Base-by-base conservation (phyloP, 2,888 invertebrate genomes). In the Coelogynopora nodosa region DNA sequence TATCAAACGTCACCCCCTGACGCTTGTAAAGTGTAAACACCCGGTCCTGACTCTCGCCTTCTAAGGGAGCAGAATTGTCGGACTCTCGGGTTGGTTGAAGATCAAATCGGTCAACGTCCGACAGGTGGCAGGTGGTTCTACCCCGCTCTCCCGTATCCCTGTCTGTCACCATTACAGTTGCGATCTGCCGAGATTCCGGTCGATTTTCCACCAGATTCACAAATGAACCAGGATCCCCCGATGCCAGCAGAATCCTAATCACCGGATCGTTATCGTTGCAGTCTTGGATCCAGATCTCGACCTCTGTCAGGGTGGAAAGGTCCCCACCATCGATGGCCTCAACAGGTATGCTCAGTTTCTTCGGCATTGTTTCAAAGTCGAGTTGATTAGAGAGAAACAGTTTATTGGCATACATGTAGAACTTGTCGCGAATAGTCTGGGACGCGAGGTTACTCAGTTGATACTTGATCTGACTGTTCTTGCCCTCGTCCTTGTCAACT, bases 201-300 rank as follows among this genome's bases (percentile, higher is more conserved):
- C 29, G 74, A 27, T 85, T 85, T 30, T 67, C 26, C 1, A 27
- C 27, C 85, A 85, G 28, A 27, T 18, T 85, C 2, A 74, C 74
- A 26, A 13, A 74, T 2, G 74, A 74, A 23, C 74, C 74, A 23
- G 74, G 74, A 13, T 74, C 74, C 2, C 74, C 74, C 5, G 74
- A 23, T 5, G 74, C 74, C 10, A 74, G 74, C 18, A 84, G 31
- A 30, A 86, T 30, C 0, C 30, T 84, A 13, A 86, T 86, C 30
- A 30, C 26, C 0, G 86, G 86, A 30, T 80, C 81, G 82, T 86
- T 80, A 26, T 86, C 86, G 31, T 86, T 86, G 30, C 86, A 86
- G 30, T 86, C 86, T 26, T 84, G 23, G n/a, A 86, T 30, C 31
- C 28, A 80, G 30, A 86, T 30, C 30, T 82, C 81, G 26, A 86